Evolutionary conservation across 2,113 vertebrate genomes (phyloP).

Genomic region (Alligator mississippiensis): DNA sequence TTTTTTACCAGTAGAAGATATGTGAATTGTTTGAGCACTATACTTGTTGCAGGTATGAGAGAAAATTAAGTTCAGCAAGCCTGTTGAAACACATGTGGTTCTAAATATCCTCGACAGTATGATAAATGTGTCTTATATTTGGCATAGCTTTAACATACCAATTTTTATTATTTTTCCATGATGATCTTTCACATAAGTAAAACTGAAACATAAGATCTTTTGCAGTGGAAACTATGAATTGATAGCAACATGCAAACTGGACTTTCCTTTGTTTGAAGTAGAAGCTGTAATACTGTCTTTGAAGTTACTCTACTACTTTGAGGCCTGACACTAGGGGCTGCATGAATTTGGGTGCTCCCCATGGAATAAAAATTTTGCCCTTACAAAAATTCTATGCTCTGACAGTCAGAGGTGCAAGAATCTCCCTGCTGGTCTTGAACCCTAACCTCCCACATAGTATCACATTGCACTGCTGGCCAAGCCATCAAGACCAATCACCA

Average conservation of each 20-base stretch:
- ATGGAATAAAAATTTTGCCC: neutral
- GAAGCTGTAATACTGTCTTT: neutral
- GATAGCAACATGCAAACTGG: constrained; percentile 17
- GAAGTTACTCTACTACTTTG: constrained; percentile 9
- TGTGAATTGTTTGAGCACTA: neutral
- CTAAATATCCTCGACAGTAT: constrained; percentile 44
- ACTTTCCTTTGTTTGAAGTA: neutral
- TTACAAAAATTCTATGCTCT: neutral
- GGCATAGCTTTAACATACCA: constrained; percentile 39
- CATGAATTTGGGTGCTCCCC: neutral
- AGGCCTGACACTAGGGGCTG: neutral
- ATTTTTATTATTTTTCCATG: constrained; percentile 57
- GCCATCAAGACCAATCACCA: constrained; percentile 15
- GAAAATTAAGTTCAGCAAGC: constrained; percentile 18
- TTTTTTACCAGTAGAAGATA: neutral
- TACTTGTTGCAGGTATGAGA: constrained; percentile 28
- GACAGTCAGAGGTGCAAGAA: constrained; percentile 11
- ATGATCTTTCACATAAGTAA: neutral
- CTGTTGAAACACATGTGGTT: constrained; percentile 8
- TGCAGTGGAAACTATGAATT: constrained; percentile 39
- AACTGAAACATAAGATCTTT: constrained; percentile 23
- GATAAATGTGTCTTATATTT: constrained; percentile 58
- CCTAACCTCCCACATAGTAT: neutral
- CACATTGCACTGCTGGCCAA: constrained; percentile 6
- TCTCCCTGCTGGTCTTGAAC: neutral